Conservation (phyloP, 2,888 invertebrate species). For the Platycheirus rosarum region DNA sequence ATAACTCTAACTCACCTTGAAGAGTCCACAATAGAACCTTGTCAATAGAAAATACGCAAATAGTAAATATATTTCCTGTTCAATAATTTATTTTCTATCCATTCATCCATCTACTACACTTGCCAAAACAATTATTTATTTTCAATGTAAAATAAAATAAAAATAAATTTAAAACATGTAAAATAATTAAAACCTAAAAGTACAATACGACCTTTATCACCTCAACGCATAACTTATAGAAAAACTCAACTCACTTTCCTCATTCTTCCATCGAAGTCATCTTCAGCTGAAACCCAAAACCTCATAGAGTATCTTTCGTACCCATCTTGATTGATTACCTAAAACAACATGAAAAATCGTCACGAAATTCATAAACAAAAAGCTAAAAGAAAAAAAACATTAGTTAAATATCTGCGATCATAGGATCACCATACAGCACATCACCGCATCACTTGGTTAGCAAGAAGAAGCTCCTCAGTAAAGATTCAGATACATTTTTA, state of each 20-base stretch:
- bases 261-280: slow-evolving; percentile 14
- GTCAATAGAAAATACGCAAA: slow-evolving; percentile 6
- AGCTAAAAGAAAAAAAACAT: slow-evolving; percentile 4
- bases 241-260: slow-evolving; percentile 42
- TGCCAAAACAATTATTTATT: slow-evolving; percentile 12
- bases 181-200: slow-evolving; percentile 29
- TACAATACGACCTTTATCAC: slow-evolving; percentile 25
- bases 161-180: slow-evolving; percentile 4
- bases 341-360: slow-evolving; percentile 60
- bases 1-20: background rate
- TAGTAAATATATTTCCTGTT: background rate
- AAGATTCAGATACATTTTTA: slow-evolving; percentile 24
- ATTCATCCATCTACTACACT: slow-evolving; percentile 10
- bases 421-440: slow-evolving; percentile 24
- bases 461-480: background rate
- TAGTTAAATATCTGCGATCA: slow-evolving; percentile 41
- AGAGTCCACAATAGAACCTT: slow-evolving; percentile 9
- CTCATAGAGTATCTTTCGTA: slow-evolving; percentile 5
- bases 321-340: slow-evolving; percentile 50
- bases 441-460: background rate
- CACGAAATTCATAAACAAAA: slow-evolving; percentile 34
- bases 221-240: slow-evolving; percentile 40
- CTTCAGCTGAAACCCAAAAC: slow-evolving; percentile 3
- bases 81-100: background rate
- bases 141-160: slow-evolving; percentile 8